phyloP scores from a whole-genome alignment of 2,797 vertebrate species.

The Anabacerthia variegaticeps region DNA sequence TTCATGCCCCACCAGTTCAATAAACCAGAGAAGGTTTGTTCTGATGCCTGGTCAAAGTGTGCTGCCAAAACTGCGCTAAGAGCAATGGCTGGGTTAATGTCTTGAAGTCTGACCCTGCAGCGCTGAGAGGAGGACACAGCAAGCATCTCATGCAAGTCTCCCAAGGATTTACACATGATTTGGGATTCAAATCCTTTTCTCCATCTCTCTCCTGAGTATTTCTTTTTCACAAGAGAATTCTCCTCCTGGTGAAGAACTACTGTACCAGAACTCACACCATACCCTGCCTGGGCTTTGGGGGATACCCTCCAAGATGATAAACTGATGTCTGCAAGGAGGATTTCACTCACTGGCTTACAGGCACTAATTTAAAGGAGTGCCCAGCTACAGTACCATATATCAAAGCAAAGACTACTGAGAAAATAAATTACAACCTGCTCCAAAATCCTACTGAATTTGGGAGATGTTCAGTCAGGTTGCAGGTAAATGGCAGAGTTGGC shows the following conservation, averaged over 20 bases:
- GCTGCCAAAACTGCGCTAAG: rapidly evolving
- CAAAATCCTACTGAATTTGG: not conserved
- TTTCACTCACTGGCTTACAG: not conserved
- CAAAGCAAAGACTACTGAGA: not conserved
- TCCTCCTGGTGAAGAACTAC: not conserved
- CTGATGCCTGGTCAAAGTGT: rapidly evolving
- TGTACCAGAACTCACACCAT: not conserved
- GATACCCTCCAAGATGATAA: not conserved
- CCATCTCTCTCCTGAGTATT: not conserved
- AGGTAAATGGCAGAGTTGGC: not conserved
- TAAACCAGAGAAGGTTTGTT: not conserved
- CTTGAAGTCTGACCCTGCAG: not conserved
- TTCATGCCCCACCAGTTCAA: rapidly evolving
- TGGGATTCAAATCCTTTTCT: slow-evolving; percentile 11
- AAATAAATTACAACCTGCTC: not conserved
- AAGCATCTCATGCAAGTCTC: not conserved
- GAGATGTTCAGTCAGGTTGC: not conserved
- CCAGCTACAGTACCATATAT: not conserved
- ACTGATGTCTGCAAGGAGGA: not conserved
- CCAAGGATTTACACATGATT: not conserved
- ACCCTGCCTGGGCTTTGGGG: not conserved
- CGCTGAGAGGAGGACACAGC: not conserved
- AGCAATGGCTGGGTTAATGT: rapidly evolving
- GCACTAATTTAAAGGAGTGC: not conserved
- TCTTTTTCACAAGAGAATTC: not conserved